Evolutionary conservation across 2,113 vertebrate genomes (phyloP).

Genomic region (Thamnophis sirtalis): DNA sequence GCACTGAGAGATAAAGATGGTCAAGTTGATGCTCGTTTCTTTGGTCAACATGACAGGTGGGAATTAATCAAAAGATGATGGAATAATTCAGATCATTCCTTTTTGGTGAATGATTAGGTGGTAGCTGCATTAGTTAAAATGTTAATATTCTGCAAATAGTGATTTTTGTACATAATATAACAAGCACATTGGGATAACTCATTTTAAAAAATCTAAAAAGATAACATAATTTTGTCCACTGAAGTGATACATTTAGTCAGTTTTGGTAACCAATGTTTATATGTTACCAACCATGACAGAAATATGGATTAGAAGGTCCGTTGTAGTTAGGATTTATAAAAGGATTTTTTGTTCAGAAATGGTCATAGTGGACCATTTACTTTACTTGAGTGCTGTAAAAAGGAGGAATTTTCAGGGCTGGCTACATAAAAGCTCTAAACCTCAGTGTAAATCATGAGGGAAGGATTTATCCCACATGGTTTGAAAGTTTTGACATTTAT

Average conservation of each 20-base stretch:
- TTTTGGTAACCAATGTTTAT: background rate
- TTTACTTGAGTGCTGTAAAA: background rate
- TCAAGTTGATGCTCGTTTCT: slow-evolving; percentile 96
- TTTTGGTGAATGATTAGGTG: background rate
- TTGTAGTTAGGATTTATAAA: background rate
- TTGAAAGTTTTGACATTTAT: background rate
- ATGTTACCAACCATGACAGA: background rate
- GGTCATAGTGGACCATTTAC: background rate
- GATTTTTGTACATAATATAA: background rate
- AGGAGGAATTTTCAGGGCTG: background rate
- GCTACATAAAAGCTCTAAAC: background rate
- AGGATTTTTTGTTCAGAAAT: background rate
- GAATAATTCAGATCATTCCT: background rate
- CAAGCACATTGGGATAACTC: background rate
- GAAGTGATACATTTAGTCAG: background rate
- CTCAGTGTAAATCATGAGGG: background rate
- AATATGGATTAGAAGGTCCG: background rate
- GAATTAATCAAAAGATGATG: slow-evolving; percentile 25
- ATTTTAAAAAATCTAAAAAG: background rate
- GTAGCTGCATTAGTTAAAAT: background rate
- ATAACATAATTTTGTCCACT: background rate
- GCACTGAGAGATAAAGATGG: slow-evolving; percentile 95
- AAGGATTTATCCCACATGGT: background rate
- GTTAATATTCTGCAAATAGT: background rate
- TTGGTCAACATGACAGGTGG: slow-evolving; percentile 97